Conservation (phyloP, 2,797 vertebrate species). For the Rhinatrema bivittatum region DNA sequence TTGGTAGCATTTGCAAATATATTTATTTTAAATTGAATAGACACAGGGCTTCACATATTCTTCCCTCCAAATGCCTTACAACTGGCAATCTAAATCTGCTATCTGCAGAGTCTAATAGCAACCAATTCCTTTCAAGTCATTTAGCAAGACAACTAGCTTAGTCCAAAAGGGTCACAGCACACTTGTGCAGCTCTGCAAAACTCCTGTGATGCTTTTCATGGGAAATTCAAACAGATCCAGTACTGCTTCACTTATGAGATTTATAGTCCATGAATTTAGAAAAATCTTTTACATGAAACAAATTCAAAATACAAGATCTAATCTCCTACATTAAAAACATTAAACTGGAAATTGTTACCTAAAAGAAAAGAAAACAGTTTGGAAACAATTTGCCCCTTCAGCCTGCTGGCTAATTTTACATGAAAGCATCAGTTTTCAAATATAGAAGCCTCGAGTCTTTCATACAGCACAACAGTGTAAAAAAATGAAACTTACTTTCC, state of each 20-base stretch:
- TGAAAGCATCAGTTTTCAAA: slow-evolving; percentile 46
- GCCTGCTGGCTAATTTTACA: slow-evolving; percentile 43
- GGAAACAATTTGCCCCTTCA: slow-evolving; percentile 48
- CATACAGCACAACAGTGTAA: slow-evolving; percentile 54
- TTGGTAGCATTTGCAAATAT: too few species aligned
- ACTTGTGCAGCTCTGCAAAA: slow-evolving; percentile 35
- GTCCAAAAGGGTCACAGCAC: slow-evolving; percentile 40
- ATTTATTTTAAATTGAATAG: too few species aligned
- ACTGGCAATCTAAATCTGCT: slow-evolving; percentile 41
- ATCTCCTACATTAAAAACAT: slow-evolving; percentile 34
- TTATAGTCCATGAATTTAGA: slow-evolving; percentile 38
- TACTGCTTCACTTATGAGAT: slow-evolving; percentile 38
- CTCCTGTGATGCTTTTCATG: slow-evolving; percentile 46
- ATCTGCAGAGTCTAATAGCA: slow-evolving; percentile 18
- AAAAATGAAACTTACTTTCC: slow-evolving; percentile 75
- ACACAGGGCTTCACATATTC: too few species aligned
- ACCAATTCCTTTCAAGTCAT: slow-evolving; percentile 40
- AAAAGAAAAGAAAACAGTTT: slow-evolving; percentile 45
- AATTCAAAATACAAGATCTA: slow-evolving; percentile 53
- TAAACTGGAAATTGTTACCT: slow-evolving; percentile 41
- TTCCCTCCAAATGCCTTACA: slow-evolving; percentile 36
- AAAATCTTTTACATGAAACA: slow-evolving; percentile 32
- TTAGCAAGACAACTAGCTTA: slow-evolving; percentile 44
- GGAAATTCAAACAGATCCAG: slow-evolving; percentile 34
- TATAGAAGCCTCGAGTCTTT: slow-evolving; percentile 54